Evolutionary conservation across 1,140 invertebrate species (phyloP), one percentile per base, ranked within the genome.

Genomic region (Rhagoletis pomonella): DNA sequence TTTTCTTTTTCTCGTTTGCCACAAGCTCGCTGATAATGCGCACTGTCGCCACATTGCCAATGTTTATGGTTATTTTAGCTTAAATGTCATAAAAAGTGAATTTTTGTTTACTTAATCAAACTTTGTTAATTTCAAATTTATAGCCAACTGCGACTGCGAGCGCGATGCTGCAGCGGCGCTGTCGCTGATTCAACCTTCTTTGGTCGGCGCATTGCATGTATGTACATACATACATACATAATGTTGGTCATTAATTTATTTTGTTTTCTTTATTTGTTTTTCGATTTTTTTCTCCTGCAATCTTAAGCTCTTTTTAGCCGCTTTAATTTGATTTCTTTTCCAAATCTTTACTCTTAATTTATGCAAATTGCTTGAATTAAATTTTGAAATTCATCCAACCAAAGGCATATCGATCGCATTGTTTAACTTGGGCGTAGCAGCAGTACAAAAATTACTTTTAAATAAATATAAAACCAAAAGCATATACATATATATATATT

Each of bases 301-400:
- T 42, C 5, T 55, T 55, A n/a, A 81, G 50, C 47, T 81, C 4
- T 5, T 81, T 81, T 81, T 73, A 73, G 67, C 44, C 67, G 47
- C n/a, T 81, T 81, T 81, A n/a, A 81, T 58, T 50, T 81, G 7
- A 14, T 81, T 50, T 19, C 42, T 73, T 73, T 47, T 73, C 29
- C 67, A 73, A n/a, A 44, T 47, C 14, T 81, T 55, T 81, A 17
- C 47, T 50, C 29, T 81, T 81, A 81, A 81, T 81, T 81, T 81
- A 81, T 81, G 73, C 47, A 81, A 81, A 81, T 81, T 81, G 73
- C 42, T 81, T 81, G n/a, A 55, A 55, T 81, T 81, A 81, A 81
- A 81, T 81, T 81, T 81, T 81, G n/a, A 81, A 81, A 81, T 81
- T 55, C 9, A 81, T 17, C 73, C 73, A 81, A 55, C 0, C 73